Percentiles rank a stretch among this genome's conserved stretches.
phyloP scores from a whole-genome alignment of 2,113 vertebrate species.

The Xenus cinereus region DNA sequence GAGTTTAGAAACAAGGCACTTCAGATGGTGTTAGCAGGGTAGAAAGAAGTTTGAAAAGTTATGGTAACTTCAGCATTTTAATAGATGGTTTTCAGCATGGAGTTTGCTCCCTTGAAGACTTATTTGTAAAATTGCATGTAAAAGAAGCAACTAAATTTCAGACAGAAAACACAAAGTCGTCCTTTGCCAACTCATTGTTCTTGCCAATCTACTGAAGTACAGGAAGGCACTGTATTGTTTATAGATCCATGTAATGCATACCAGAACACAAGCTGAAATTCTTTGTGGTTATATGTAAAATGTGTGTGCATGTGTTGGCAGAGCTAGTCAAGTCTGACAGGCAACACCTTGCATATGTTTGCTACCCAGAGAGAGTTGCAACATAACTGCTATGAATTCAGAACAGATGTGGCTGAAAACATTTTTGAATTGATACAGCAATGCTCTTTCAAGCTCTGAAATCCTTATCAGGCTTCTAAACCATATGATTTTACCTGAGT shows the following conservation, averaged over 20 bases:
- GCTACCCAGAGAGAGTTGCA: neutral
- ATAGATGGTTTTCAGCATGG: neutral
- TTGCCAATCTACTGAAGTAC: neutral
- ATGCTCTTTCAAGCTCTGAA: neutral
- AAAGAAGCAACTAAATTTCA: neutral
- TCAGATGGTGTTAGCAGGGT: neutral
- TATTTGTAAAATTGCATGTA: neutral
- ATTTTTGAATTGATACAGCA: neutral
- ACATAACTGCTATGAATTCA: neutral
- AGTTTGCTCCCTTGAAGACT: neutral
- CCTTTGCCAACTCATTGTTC: neutral
- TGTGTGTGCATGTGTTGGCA: neutral
- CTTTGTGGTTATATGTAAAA: conserved; percentile 32
- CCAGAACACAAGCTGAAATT: conserved; percentile 1
- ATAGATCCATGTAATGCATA: neutral
- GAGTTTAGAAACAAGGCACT: neutral
- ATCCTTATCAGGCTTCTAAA: neutral
- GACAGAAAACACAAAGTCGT: neutral
- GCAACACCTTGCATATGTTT: conserved; percentile 7
- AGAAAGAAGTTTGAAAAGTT: neutral
- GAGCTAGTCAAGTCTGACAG: neutral
- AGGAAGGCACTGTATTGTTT: neutral
- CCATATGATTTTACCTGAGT: neutral
- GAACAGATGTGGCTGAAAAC: conserved; percentile 5
- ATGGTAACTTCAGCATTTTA: neutral